A percentile compares a stretch with the other conserved stretches of the same genome.
Evolutionary conservation across 2,113 vertebrate species (phyloP).

Genomic region (Corythornis vintsioides): DNA sequence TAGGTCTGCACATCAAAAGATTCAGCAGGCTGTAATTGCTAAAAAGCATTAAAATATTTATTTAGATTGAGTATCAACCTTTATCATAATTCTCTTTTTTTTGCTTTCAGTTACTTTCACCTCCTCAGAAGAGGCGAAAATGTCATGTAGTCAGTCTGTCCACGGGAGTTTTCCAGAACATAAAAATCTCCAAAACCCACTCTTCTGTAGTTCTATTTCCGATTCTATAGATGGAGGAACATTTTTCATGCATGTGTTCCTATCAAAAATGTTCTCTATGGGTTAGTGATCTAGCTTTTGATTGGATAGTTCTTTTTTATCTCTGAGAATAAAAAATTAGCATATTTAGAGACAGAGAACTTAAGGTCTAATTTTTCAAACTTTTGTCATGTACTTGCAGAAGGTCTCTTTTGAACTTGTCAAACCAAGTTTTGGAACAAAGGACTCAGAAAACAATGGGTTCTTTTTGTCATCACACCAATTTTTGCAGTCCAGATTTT

Average conservation of each 20-base stretch:
- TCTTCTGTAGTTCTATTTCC: background rate
- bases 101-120: background rate
- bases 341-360: background rate
- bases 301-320: background rate
- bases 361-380: background rate
- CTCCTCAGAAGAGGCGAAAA: background rate
- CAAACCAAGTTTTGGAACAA: background rate
- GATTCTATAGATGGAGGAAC: background rate
- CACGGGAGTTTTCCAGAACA: background rate
- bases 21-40: background rate
- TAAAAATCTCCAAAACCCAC: background rate
- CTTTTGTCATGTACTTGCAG: background rate
- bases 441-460: background rate
- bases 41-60: slow-evolving; percentile 5
- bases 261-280: background rate
- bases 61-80: background rate
- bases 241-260: background rate
- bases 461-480: background rate
- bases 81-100: background rate
- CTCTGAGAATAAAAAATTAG: background rate
- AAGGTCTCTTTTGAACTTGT: background rate
- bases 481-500: background rate
- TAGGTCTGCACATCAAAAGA: background rate
- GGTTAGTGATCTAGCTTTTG: background rate
- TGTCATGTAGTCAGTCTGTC: background rate